Percentiles rank a stretch among this genome's conserved stretches.
phyloP scores from a whole-genome alignment of 2,113 vertebrate species.

The Tursiops truncatus region DNA sequence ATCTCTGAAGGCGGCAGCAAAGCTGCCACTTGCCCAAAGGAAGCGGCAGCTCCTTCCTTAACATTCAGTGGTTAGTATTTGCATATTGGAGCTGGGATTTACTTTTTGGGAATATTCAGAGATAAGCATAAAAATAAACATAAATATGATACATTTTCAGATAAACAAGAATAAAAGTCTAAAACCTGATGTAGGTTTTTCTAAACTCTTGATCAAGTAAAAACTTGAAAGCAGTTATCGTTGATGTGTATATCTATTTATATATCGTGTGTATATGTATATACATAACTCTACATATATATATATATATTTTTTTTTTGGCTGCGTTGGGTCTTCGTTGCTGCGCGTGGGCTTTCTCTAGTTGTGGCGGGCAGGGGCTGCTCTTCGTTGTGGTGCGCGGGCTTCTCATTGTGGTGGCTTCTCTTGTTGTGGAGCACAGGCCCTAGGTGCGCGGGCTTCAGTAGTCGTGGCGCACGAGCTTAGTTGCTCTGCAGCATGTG shows the following conservation, averaged over 20 bases:
- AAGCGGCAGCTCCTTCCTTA: background rate
- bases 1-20: background rate
- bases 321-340: no score
- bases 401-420: no score
- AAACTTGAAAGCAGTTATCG: background rate
- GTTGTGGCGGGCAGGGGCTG: no score
- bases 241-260: rapidly evolving
- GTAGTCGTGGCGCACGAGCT: no score
- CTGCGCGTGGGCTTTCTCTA: no score
- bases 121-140: background rate
- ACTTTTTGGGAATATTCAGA: background rate
- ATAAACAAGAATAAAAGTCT: background rate
- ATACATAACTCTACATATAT: background rate
- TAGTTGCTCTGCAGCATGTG: no score
- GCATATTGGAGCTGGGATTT: background rate
- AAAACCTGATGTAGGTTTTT: background rate
- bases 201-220: background rate
- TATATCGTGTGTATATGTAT: background rate
- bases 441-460: no score
- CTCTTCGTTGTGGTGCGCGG: no score
- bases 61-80: background rate
- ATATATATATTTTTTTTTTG: no score
- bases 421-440: no score
- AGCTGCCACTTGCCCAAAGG: background rate
- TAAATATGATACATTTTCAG: background rate